Evolutionary conservation across 2,113 vertebrate genomes (phyloP).

Genomic region (Eublepharis macularius): DNA sequence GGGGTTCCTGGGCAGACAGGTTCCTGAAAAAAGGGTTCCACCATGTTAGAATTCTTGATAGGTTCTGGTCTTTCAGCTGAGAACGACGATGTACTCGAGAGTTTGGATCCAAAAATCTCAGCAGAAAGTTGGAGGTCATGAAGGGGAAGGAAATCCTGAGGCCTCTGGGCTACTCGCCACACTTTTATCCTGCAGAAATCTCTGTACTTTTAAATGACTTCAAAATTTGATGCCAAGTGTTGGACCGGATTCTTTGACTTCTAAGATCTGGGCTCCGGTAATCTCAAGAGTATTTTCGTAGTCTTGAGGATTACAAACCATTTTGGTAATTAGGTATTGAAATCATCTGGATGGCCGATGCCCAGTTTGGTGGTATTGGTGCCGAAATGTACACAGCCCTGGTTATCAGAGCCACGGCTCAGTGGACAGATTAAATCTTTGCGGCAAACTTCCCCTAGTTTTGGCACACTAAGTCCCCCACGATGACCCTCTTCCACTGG

Average conservation of each 20-base stretch:
- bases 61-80: no score
- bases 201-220: no score
- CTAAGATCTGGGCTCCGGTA: background rate
- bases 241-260: no score
- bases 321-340: background rate
- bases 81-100: no score
- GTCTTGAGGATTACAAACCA: background rate
- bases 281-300: background rate
- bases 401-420: background rate
- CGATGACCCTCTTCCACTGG: background rate
- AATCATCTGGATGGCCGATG: background rate
- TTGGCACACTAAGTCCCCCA: no score
- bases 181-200: no score
- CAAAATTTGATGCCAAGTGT: no score
- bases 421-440: background rate
- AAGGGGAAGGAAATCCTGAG: background rate
- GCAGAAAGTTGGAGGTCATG: background rate
- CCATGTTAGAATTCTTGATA: no score
- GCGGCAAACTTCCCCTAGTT: accelerated
- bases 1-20: background rate
- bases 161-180: no score
- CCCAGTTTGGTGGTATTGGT: background rate
- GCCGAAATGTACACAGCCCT: background rate
- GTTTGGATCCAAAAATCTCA: background rate
- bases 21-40: background rate